phyloP scores from a whole-genome alignment of 2,888 invertebrate genomes.

The Dryococelus australis region DNA sequence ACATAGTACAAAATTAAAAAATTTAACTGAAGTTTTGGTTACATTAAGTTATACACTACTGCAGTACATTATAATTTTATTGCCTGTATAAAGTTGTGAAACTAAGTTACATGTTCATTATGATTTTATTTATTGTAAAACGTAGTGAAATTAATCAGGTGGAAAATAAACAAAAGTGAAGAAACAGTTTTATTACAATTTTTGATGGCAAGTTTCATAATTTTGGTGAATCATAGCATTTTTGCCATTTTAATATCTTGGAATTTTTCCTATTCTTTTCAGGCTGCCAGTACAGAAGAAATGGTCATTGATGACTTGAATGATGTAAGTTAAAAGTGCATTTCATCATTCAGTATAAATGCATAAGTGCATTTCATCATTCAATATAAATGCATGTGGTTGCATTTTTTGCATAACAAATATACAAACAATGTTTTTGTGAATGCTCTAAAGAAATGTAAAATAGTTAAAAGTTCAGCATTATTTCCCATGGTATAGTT shows the following conservation, averaged over 20 bases:
- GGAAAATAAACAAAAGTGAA: no score
- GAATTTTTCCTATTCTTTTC: conserved; percentile 52
- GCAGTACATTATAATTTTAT: no score
- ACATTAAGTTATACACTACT: no score
- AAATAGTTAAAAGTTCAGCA: no score
- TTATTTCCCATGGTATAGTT: not conserved
- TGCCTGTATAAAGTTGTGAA: no score
- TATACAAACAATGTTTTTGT: not conserved
- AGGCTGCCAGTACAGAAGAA: conserved; percentile 67
- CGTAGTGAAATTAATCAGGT: no score
- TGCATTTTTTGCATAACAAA: not conserved
- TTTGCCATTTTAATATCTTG: not conserved
- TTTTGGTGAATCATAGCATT: not conserved
- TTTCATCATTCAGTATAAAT: not conserved
- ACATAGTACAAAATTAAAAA: no score
- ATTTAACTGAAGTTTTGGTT: no score
- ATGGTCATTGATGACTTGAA: conserved; percentile 59
- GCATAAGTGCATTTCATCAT: not conserved
- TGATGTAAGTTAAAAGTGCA: conserved; percentile 51
- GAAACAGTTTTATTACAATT: no score
- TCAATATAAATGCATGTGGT: not conserved
- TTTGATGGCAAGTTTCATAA: not conserved
- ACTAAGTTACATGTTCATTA: no score
- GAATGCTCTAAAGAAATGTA: not conserved
- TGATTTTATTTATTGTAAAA: no score